A percentile compares a stretch with the other conserved stretches of the same genome.
These are phyloP conservation scores for Nothobranchius furzeri DNA, from an alignment of 2,113 vertebrate species.

Conservation along the genomic window DNA sequence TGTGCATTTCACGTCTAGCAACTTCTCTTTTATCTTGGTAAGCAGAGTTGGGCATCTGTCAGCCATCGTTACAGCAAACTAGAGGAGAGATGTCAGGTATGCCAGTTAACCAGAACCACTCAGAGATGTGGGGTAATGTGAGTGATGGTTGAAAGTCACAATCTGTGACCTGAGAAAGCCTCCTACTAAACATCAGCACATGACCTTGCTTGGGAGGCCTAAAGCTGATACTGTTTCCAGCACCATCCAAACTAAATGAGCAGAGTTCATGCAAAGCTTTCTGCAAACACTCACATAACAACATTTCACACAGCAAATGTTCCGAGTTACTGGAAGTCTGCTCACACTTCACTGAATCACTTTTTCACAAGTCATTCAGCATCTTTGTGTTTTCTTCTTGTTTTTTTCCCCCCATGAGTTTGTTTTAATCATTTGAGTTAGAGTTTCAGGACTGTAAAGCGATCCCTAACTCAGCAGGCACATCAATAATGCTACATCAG, in stretches of 20 bases:
- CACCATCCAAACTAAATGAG: constrained; percentile 56
- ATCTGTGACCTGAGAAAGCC: constrained; percentile 73
- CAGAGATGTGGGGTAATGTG: constrained; percentile 66
- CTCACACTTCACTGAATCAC: constrained; percentile 29
- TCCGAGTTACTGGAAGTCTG: constrained; percentile 41
- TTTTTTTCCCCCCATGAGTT: constrained; percentile 8
- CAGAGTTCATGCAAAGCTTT: constrained; percentile 50
- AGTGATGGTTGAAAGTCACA: constrained; percentile 73
- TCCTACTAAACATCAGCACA: constrained; percentile 78
- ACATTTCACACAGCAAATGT: constrained; percentile 39
- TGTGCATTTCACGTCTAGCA: constrained; percentile 34
- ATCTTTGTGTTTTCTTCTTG: background rate
- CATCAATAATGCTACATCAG: constrained; percentile 50
- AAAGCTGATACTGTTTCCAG: constrained; percentile 74
- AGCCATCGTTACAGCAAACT: constrained; percentile 60
- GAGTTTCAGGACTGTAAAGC: constrained; percentile 38
- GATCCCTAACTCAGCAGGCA: constrained; percentile 11
- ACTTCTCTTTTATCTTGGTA: constrained; percentile 55
- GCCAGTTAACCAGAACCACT: constrained; percentile 53
- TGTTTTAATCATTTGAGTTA: constrained; percentile 28
- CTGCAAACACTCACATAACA: constrained; percentile 28
- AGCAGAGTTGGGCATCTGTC: constrained; percentile 65
- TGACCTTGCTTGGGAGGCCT: constrained; percentile 75
- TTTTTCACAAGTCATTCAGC: constrained; percentile 28
- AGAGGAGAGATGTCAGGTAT: constrained; percentile 60